Evolutionary conservation across 2,888 invertebrate genomes (phyloP), one percentile per base, ranked within the genome.

Genomic region (Drosophila bunnanda): DNA sequence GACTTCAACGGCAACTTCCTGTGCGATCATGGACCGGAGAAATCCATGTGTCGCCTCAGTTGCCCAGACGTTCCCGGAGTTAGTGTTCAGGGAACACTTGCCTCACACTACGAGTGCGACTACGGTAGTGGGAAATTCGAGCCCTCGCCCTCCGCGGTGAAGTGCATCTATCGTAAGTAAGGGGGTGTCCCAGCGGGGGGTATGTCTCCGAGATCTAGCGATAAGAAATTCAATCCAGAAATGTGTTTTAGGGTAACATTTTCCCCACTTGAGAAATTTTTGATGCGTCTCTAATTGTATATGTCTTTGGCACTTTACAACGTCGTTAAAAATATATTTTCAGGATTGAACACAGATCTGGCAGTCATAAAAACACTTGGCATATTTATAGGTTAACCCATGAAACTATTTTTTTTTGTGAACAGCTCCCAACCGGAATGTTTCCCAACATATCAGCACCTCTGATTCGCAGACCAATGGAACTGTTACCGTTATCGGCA

Each of bases 101-200:
- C 38, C 38, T 13, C 54, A 13, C 22, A 13, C n/a, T 54, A 54
- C 34, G 25, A n/a, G 0, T 54, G 54, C 17, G 54, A 54, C 28
- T 54, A 54, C 5, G 17, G 13, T 17, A 38, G 28, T 4, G 54
- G 54, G 25, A 25, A 54, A 28, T 54, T 54, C 17, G 25, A 54
- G 9, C 54, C 54, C 7, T 25, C 39, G 17, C 17, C 32, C 25
- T 22, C 54, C 25, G 22, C 43, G 43, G 54, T 28, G 38, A 54
- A 54, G 38, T 54, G 54, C 28, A 54, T 54, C 8, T 54, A 39
- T 39, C 54, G 54, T 54, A 54, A 54, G 54, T 54, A 13, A 13
- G 8, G 28, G 13, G 17, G 1, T 17, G 15, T 30, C 48, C 7
- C 48, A 32, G 17, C 48, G 17, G 48, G 48, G 17, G 48, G 32